Percentiles rank a stretch among this genome's conserved stretches.
Conservation (phyloP, 2,113 vertebrate genomes). For the Uria aalge region DNA sequence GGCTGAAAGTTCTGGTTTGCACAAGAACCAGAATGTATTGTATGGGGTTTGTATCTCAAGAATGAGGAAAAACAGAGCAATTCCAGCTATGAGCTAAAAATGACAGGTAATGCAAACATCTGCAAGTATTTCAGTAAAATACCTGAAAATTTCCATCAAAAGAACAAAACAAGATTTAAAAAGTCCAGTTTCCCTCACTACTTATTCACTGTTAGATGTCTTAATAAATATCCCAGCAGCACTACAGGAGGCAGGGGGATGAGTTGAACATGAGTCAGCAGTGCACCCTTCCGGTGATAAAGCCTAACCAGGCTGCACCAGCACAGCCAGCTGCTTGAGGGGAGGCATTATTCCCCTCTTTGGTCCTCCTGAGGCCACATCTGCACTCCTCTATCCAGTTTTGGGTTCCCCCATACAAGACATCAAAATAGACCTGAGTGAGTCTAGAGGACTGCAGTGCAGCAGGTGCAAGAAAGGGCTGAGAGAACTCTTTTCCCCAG, state of each 20-base stretch:
- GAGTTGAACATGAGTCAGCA: not conserved
- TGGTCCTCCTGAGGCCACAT: accelerated
- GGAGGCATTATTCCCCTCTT: accelerated
- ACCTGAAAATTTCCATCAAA: not conserved
- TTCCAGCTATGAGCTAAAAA: not conserved
- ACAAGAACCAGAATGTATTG: not conserved
- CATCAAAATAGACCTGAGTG: accelerated
- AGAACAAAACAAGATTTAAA: not conserved
- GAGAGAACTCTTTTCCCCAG: not conserved
- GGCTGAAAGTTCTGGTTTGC: not conserved
- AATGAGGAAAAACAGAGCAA: not conserved
- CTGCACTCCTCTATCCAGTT: not conserved
- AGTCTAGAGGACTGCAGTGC: not conserved
- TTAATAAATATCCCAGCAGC: not conserved
- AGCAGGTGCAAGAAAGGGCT: not conserved
- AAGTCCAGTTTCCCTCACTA: not conserved
- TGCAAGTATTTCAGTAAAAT: not conserved
- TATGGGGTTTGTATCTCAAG: not conserved
- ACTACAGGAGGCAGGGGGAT: accelerated
- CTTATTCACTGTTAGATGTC: too few species aligned
- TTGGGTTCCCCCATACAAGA: not conserved
- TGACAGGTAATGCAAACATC: not conserved
- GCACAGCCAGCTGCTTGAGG: not conserved
- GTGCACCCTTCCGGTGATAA: not conserved
- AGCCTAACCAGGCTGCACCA: not conserved